Evolutionary conservation across 2,797 vertebrate species (phyloP).

Genomic region (Trachops cirrhosus): DNA sequence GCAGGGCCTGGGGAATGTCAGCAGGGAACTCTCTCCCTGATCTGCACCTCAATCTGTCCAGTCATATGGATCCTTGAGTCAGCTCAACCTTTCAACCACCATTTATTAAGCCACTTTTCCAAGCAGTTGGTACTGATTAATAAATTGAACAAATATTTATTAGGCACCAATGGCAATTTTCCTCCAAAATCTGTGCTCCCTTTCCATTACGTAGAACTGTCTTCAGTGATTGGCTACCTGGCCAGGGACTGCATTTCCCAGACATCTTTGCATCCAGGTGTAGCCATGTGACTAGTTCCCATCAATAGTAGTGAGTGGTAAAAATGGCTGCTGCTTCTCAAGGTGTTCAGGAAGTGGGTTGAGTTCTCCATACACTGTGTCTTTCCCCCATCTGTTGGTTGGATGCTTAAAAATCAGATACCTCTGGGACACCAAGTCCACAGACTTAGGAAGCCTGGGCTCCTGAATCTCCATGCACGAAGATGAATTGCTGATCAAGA

Average conservation of each 20-base stretch:
- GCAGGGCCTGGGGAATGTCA: too few relatives aligned
- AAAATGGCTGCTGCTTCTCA: too few relatives aligned
- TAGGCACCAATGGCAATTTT: neutral
- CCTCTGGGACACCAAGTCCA: too few relatives aligned
- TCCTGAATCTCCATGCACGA: fast-evolving
- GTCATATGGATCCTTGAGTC: neutral
- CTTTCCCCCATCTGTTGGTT: neutral
- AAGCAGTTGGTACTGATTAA: too few relatives aligned
- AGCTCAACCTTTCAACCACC: neutral
- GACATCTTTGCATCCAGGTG: neutral
- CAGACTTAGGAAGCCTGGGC: neutral
- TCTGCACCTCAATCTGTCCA: fast-evolving
- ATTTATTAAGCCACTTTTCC: neutral
- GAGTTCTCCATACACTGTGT: fast-evolving
- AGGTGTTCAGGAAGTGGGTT: neutral
- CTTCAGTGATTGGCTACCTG: neutral
- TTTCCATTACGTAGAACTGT: neutral
- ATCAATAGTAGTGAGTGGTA: too few relatives aligned
- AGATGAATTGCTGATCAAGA: neutral
- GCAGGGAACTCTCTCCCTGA: neutral
- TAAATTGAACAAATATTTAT: neutral
- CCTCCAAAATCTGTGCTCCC: neutral
- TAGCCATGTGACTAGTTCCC: neutral
- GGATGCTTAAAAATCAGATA: neutral
- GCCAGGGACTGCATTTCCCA: neutral